Percentiles rank a stretch among this genome's conserved stretches.
Evolutionary conservation across 2,113 vertebrate species (phyloP).

Genomic region (Sinocyclocheilus rhinocerous): DNA sequence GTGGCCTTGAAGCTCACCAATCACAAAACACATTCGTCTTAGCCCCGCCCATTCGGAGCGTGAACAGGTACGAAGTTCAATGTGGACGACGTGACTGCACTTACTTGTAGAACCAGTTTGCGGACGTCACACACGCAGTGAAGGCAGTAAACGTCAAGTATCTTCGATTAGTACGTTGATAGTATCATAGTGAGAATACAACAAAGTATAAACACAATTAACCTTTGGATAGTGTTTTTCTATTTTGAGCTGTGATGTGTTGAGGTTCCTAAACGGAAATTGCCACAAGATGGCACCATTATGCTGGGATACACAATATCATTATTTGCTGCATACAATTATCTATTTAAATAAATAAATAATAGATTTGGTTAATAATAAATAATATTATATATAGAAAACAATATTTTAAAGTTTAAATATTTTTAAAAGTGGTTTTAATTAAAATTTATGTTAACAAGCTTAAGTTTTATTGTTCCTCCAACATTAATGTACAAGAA

Average conservation of each 20-base stretch:
- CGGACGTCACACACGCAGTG: background rate
- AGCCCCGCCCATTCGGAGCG: background rate
- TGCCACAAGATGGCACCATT: slow-evolving; percentile 57
- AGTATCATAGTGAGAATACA: background rate
- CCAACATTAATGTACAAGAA: background rate
- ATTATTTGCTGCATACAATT: background rate
- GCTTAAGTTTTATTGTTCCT: no score
- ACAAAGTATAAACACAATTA: background rate
- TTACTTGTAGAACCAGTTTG: background rate
- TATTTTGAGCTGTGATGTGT: background rate
- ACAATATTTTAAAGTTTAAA: no score
- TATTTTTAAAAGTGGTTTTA: no score
- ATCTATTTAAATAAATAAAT: background rate
- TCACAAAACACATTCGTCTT: background rate
- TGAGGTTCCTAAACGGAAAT: background rate
- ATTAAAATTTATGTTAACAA: background rate
- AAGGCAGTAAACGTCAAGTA: background rate
- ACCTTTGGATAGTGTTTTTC: background rate
- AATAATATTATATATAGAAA: no score
- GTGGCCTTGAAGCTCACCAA: background rate
- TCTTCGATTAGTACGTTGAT: background rate
- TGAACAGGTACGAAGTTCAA: slow-evolving; percentile 23
- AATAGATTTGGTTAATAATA: no score
- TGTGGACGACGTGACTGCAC: background rate
- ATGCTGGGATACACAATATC: background rate